These are phyloP conservation scores for Lacanobia wlatinum DNA, from an alignment of 2,888 invertebrate genomes.

Conservation along the genomic window DNA sequence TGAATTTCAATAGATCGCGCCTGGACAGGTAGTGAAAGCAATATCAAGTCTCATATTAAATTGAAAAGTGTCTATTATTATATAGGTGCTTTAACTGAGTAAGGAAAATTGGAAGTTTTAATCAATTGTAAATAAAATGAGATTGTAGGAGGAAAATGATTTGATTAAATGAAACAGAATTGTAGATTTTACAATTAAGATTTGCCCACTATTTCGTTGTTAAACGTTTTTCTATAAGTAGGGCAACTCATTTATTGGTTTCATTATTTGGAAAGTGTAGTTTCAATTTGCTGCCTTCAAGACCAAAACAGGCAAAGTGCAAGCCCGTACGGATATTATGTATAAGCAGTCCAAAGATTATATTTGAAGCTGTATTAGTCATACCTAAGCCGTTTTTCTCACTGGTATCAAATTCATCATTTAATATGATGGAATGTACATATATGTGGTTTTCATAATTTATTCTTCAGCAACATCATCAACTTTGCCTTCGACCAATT, in stretches of 20 bases:
- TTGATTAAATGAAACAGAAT: background rate
- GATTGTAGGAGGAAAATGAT: background rate
- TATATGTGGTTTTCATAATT: background rate
- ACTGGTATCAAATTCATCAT: background rate
- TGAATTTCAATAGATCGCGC: constrained; percentile 60
- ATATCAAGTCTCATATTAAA: constrained; percentile 54
- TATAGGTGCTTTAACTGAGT: background rate
- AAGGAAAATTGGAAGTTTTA: background rate
- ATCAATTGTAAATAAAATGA: constrained; percentile 1
- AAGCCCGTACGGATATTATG: no score
- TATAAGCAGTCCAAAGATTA: background rate
- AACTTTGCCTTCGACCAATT: background rate
- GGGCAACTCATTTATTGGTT: no score
- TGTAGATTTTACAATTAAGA: background rate
- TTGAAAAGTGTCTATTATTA: constrained; percentile 17
- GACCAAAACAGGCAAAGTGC: background rate
- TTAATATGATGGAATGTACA: no score
- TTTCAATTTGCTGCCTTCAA: background rate
- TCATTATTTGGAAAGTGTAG: background rate
- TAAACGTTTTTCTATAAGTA: no score
- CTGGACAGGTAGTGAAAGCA: constrained; percentile 47
- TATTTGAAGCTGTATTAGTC: background rate
- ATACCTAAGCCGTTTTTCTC: background rate
- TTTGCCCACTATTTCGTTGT: background rate
- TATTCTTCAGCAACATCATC: background rate